A percentile compares a stretch with the other conserved stretches of the same genome.
These are phyloP conservation scores for Uria aalge DNA, from an alignment of 2,113 vertebrate genomes.

Conservation along the genomic window DNA sequence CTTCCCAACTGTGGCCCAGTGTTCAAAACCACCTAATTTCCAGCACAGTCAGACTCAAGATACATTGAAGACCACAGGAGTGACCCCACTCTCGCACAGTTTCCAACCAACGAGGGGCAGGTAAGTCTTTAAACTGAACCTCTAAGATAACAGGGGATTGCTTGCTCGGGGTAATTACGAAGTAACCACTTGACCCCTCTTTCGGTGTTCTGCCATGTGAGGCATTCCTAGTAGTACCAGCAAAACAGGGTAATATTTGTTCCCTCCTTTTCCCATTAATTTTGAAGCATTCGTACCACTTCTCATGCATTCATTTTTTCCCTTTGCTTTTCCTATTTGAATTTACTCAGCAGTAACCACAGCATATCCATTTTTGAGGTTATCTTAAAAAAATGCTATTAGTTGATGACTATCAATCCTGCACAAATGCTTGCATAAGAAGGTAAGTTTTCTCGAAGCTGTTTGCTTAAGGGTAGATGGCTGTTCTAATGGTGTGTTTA, in stretches of 20 bases:
- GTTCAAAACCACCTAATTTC: not conserved
- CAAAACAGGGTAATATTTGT: not conserved
- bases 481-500: conserved; percentile 22
- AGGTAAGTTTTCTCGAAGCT: conserved; percentile 40
- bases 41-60: not conserved
- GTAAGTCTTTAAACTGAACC: not conserved
- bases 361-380: not conserved
- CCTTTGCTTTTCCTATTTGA: not conserved
- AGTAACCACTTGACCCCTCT: not conserved
- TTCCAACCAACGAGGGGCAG: not conserved
- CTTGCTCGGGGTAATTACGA: not conserved
- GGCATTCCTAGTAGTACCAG: not conserved
- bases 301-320: not conserved
- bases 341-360: not conserved
- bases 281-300: not conserved
- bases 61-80: not conserved
- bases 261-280: not conserved
- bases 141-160: not conserved
- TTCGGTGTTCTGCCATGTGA: not conserved
- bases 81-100: not conserved
- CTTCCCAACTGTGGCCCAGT: not conserved
- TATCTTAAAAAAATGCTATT: conserved; percentile 31
- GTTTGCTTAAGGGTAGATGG: conserved; percentile 6
- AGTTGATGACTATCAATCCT: conserved; percentile 23
- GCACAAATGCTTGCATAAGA: conserved; percentile 11